phyloP scores from a whole-genome alignment of 1,140 invertebrate species.

The Drosophila sucinea region DNA sequence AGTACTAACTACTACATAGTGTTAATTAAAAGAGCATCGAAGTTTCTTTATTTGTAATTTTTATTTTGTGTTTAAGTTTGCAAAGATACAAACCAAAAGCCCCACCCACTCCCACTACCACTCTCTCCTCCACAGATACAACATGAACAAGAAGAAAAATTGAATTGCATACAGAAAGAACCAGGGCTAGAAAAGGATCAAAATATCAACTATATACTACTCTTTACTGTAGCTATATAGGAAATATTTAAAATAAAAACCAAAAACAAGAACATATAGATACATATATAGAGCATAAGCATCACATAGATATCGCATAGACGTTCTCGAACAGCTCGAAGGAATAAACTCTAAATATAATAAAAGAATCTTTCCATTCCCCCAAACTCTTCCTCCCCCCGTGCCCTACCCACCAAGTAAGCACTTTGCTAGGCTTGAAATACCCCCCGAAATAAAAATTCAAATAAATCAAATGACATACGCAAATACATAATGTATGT shows the following conservation, averaged over 20 bases:
- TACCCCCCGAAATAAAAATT: not conserved
- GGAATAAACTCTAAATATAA: constrained; percentile 2
- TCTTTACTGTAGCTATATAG: constrained; percentile 41
- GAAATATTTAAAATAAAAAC: constrained; percentile 12
- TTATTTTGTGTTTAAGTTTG: not conserved
- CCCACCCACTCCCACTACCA: constrained; percentile 38
- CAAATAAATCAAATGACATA: not conserved
- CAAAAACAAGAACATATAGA: not conserved
- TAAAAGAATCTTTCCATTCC: not conserved
- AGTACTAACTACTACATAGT: constrained; percentile 73
- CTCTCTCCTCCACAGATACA: constrained; percentile 9
- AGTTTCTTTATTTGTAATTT: not conserved
- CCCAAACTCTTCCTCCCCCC: not conserved
- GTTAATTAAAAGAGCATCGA: constrained; percentile 51
- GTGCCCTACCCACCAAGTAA: not conserved
- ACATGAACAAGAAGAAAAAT: not conserved
- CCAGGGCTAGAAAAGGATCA: constrained; percentile 54
- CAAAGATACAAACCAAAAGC: constrained; percentile 23
- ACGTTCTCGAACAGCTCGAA: not conserved
- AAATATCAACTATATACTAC: constrained; percentile 49
- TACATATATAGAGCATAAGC: constrained; percentile 22
- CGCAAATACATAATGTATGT: constrained; percentile 24
- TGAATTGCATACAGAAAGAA: constrained; percentile 36
- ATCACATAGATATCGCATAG: constrained; percentile 10
- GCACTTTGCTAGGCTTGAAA: not conserved